Percentiles rank a stretch among this genome's conserved stretches.
Conservation (phyloP, 1,140 invertebrate species). For the Aradophagus sp. region DNA sequence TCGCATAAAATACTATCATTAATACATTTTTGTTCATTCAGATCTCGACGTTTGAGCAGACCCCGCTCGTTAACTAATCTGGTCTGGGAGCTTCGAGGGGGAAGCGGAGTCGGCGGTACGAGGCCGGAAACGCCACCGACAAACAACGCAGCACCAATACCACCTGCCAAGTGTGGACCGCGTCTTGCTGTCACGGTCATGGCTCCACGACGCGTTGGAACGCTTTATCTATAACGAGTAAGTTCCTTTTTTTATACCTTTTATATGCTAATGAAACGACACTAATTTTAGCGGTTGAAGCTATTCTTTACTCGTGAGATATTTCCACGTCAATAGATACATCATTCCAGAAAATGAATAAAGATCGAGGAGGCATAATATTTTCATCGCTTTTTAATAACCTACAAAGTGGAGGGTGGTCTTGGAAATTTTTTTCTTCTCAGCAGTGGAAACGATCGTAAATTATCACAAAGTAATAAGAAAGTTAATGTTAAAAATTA, state of each 20-base stretch:
- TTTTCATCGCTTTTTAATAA: too few relatives aligned
- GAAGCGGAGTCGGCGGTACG: conserved; percentile 71
- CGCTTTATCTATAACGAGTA: conserved; percentile 75
- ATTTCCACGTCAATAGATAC: too few relatives aligned
- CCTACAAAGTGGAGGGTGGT: too few relatives aligned
- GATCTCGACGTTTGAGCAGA: conserved; percentile 82
- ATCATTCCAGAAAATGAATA: too few relatives aligned
- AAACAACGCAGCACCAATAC: conserved; percentile 68
- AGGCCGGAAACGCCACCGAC: conserved; percentile 74
- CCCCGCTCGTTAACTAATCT: conserved; percentile 90
- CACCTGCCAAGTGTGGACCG: conserved; percentile 71
- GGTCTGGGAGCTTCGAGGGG: conserved; percentile 85
- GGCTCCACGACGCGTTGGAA: conserved; percentile 73
- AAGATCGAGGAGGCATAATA: too few relatives aligned
- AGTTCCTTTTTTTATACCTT: conserved; percentile 44
- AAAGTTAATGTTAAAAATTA: too few relatives aligned
- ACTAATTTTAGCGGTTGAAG: too few relatives aligned
- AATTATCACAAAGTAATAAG: too few relatives aligned
- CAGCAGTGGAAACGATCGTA: too few relatives aligned
- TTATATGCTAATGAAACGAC: too few relatives aligned
- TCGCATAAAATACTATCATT: too few relatives aligned
- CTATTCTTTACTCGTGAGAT: too few relatives aligned
- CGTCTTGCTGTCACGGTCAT: conserved; percentile 72
- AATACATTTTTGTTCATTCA: conserved; percentile 30
- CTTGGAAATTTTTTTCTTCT: not conserved